Base-by-base conservation (phyloP, 1,140 invertebrate genomes). In the Arion vulgaris region DNA sequence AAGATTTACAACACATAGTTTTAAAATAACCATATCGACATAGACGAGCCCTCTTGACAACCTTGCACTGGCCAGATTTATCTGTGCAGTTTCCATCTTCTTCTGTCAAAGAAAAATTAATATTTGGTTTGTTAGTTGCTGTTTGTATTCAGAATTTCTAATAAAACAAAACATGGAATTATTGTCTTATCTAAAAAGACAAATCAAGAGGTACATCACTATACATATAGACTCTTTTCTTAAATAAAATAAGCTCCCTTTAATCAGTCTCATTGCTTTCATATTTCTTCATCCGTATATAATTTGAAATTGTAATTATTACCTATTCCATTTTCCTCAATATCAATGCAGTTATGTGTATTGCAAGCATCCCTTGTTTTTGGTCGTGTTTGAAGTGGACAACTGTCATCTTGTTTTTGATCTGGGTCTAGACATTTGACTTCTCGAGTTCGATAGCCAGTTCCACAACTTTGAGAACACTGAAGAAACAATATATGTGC, bases 391-490 rank as follows among this genome's bases (percentile, higher is more conserved):
- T 74, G 32, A 49, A 71, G 66, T 26, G 53, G 34, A 74, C 88
- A 89, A 26, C 81, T 38, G 17, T 84, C 66, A 81, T 84, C 87
- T 0, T 83, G 81, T 19, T 79, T 53, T 39, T 86, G 83, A 1
- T 82, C 72, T 1, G 62, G 28, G 69, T 87, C 92, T 32, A 95
- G 89, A 87, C 95, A 96, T 82, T 94, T 93, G 0, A 94, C 91
- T 38, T 94, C 85, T 94, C 94, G 76, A 13, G 88, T 93, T 83
- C 95, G 94, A 26, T 94, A 91, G 0, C 95, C 95, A 57, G 93
- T 90, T 5, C 95, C 95, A 84, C 95, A 95, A 0, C 91, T 89
- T 1, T 93, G 92, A 17, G 94, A 94, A 88, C 96, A 96, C 89
- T 94, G 91, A 7, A 89, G 87, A 57, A 26, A 74, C 13, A 82